A percentile compares a stretch with the other conserved stretches of the same genome.
These are phyloP conservation scores for Hydriomena furcata DNA, from an alignment of 2,888 invertebrate genomes.

Conservation along the genomic window DNA sequence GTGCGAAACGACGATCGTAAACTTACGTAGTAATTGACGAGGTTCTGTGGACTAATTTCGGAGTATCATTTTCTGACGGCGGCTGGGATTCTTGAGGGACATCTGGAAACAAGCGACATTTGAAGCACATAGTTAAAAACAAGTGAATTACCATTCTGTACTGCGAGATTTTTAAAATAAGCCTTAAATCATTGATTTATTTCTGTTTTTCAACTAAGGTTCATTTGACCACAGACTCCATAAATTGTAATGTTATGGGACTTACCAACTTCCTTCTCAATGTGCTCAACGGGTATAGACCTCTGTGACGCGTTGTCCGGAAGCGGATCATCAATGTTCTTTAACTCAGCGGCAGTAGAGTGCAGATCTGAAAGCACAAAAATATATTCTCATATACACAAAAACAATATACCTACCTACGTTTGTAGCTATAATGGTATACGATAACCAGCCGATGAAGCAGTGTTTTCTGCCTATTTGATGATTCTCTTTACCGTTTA, in stretches of 20 bases:
- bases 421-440: too few species aligned
- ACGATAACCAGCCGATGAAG: too few species aligned
- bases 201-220: too few species aligned
- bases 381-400: too few species aligned
- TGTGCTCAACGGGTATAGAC: slow-evolving; percentile 66
- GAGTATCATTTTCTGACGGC: slow-evolving; percentile 53
- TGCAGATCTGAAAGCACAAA: slow-evolving; percentile 12
- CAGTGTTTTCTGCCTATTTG: too few species aligned
- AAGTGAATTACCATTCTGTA: too few species aligned
- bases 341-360: slow-evolving; percentile 45
- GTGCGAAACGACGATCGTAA: too few species aligned
- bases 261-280: slow-evolving; percentile 68
- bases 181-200: too few species aligned
- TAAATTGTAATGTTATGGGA: slow-evolving; percentile 9
- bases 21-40: slow-evolving; percentile 83
- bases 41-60: slow-evolving; percentile 84
- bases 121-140: too few species aligned
- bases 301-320: slow-evolving; percentile 57
- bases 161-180: too few species aligned
- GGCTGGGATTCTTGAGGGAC: slow-evolving; percentile 58
- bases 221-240: too few species aligned
- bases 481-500: too few species aligned
- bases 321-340: slow-evolving; percentile 53
- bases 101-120: slow-evolving; percentile 45
- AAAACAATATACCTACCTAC: neutral